phyloP scores from a whole-genome alignment of 2,113 vertebrate species.

The Lonchura striata region DNA sequence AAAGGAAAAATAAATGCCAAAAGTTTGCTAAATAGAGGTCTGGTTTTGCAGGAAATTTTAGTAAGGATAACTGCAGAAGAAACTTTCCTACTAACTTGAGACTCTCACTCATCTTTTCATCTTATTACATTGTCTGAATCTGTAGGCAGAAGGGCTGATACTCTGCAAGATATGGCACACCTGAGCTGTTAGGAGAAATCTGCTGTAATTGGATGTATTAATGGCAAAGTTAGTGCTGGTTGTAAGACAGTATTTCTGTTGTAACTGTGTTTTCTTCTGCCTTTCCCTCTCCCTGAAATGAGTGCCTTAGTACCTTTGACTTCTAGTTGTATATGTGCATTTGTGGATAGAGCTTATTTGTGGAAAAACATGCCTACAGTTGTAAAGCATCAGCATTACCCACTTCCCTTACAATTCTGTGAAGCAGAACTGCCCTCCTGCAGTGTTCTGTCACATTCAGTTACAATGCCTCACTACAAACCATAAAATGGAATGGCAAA shows the following conservation, averaged over 20 bases:
- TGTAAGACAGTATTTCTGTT: background rate
- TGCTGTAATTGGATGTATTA: background rate
- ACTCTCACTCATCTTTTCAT: background rate
- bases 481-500: background rate
- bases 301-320: background rate
- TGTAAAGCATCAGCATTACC: background rate
- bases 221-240: background rate
- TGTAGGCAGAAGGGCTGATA: background rate
- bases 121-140: background rate
- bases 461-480: background rate
- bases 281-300: background rate
- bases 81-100: background rate
- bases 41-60: background rate
- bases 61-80: background rate
- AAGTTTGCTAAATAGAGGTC: background rate
- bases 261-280: background rate
- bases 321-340: background rate
- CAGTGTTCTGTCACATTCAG: background rate
- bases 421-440: background rate
- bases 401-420: background rate
- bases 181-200: background rate
- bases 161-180: background rate
- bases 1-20: background rate
- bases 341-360: background rate
- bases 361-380: background rate